Evolutionary conservation across 2,797 vertebrate species (phyloP).

Genomic region (Crocidura indochinensis): DNA sequence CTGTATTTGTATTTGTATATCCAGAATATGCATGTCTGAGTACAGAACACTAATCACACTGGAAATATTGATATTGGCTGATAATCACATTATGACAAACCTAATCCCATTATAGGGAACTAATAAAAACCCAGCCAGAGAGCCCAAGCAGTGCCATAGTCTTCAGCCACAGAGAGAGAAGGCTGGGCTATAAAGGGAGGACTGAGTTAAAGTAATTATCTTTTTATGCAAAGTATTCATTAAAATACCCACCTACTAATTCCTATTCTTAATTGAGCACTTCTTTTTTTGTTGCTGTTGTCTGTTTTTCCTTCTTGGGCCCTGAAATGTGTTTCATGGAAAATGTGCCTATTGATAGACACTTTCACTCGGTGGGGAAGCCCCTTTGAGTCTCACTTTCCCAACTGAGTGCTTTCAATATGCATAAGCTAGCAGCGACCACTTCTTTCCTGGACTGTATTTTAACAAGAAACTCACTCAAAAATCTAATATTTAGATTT

Average conservation of each 20-base stretch:
- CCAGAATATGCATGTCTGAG: background rate
- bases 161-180: background rate
- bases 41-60: constrained; percentile 3
- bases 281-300: background rate
- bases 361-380: background rate
- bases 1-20: background rate
- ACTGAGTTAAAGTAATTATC: background rate
- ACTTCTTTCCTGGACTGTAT: background rate
- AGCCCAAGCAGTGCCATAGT: background rate
- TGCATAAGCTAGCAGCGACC: background rate
- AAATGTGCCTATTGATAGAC: background rate
- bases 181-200: background rate
- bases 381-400: background rate
- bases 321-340: constrained; percentile 44
- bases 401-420: background rate
- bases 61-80: background rate
- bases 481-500: constrained; percentile 8
- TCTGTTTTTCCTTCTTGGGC: background rate
- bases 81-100: constrained; percentile 58
- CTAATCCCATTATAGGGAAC: constrained; percentile 63
- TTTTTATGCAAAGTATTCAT: background rate
- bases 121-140: constrained; percentile 53
- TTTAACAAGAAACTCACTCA: background rate
- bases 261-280: constrained; percentile 19
- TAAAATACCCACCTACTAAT: constrained; percentile 17